These are phyloP conservation scores for Lochmaea capreae DNA, from an alignment of 2,888 invertebrate genomes.

Conservation along the genomic window DNA sequence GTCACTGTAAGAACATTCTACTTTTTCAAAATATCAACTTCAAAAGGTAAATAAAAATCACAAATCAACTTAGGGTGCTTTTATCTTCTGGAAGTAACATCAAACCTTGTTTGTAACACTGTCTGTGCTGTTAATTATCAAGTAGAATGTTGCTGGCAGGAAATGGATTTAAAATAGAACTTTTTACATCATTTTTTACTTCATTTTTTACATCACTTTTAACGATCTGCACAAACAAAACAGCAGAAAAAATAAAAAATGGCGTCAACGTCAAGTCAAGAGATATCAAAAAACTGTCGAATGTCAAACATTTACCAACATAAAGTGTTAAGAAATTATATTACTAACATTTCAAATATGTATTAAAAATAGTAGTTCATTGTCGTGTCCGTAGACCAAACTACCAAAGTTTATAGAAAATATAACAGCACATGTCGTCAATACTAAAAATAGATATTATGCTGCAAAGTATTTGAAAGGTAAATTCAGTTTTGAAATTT, in stretches of 20 bases:
- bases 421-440: too few relatives aligned
- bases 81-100: constrained; percentile 28
- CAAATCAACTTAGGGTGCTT: constrained; percentile 28
- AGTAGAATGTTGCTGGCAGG: constrained; percentile 25
- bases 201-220: constrained; percentile 35
- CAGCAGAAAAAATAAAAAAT: constrained; percentile 57
- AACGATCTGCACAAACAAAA: constrained; percentile 53
- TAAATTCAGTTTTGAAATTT: too few relatives aligned
- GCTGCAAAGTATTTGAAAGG: too few relatives aligned
- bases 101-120: constrained; percentile 17
- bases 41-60: constrained; percentile 26
- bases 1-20: constrained; percentile 21
- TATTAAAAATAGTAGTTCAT: neutral
- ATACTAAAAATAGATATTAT: too few relatives aligned
- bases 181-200: constrained; percentile 33
- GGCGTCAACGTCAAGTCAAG: constrained; percentile 52
- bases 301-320: constrained; percentile 33
- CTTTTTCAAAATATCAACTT: constrained; percentile 7
- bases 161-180: constrained; percentile 13
- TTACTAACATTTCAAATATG: neutral
- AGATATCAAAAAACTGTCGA: constrained; percentile 26
- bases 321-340: constrained; percentile 3
- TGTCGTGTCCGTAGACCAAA: too few relatives aligned
- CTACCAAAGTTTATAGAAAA: too few relatives aligned
- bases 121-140: neutral